Percentiles rank a stretch among this genome's conserved stretches.
These are phyloP conservation scores for Eumerus sabulonum DNA, from an alignment of 2,888 invertebrate species.

Conservation along the genomic window DNA sequence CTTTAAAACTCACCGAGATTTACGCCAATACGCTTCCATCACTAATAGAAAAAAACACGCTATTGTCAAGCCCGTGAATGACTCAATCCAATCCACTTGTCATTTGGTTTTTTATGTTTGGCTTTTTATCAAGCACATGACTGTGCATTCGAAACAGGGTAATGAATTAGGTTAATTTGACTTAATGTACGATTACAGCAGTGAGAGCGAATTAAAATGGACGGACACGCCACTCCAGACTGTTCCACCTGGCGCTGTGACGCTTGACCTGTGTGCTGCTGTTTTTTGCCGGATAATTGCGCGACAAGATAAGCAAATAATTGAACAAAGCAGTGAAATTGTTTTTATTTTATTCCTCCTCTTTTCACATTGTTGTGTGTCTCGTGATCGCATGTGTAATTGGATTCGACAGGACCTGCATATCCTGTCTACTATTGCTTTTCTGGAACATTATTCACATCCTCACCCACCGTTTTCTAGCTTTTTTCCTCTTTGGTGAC, in stretches of 20 bases:
- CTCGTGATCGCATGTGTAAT: constrained; percentile 55
- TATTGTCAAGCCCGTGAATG: no score
- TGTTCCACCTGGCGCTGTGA: background rate
- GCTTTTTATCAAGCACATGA: no score
- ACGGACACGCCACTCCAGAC: constrained; percentile 1
- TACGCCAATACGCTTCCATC: no score
- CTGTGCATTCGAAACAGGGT: constrained; percentile 47
- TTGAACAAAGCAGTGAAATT: constrained; percentile 54
- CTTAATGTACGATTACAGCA: constrained; percentile 63
- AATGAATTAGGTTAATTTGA: constrained; percentile 68
- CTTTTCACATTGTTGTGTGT: constrained; percentile 14
- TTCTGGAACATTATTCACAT: no score
- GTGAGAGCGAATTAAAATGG: constrained; percentile 48
- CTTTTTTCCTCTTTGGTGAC: no score
- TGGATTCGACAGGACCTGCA: constrained; percentile 41
- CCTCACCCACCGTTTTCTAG: constrained; percentile 2
- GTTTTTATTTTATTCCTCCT: constrained; percentile 14
- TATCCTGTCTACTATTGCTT: constrained; percentile 16
- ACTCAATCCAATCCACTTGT: no score
- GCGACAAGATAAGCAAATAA: constrained; percentile 65
- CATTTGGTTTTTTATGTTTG: no score
- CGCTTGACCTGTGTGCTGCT: background rate
- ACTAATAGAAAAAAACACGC: no score
- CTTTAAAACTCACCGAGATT: no score
- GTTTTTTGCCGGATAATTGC: constrained; percentile 24